Evolutionary conservation across 2,113 vertebrate genomes (phyloP).

Genomic region (Philantomba maxwellii): DNA sequence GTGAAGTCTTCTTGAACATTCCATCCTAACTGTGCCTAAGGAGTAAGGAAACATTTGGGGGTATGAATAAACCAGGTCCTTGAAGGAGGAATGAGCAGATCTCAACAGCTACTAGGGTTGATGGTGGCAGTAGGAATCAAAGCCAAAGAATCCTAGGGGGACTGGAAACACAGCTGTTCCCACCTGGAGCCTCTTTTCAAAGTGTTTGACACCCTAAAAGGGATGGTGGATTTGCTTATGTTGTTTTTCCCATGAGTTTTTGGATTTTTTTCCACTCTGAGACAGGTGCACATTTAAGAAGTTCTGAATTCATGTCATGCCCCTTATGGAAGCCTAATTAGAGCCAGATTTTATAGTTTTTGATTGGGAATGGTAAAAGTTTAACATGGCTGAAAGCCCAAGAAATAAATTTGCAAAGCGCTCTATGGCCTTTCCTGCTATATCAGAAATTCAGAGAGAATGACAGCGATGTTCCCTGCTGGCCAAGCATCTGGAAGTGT

Average conservation of each 20-base stretch:
- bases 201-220: not conserved
- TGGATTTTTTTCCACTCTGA: not conserved
- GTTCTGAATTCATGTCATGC: not conserved
- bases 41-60: not conserved
- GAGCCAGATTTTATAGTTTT: not conserved
- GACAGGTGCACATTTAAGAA: not conserved
- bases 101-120: not conserved
- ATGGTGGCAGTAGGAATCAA: not conserved
- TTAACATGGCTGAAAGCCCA: not conserved
- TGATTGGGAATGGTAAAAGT: not conserved
- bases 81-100: not conserved
- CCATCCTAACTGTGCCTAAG: not conserved
- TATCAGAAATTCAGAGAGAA: not conserved
- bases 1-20: not conserved
- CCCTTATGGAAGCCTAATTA: not conserved
- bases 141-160: not conserved
- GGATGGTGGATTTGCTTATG: not conserved
- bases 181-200: not conserved
- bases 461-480: not conserved
- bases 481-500: slow-evolving; percentile 5
- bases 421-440: not conserved
- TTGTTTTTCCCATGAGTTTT: not conserved
- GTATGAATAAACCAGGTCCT: not conserved
- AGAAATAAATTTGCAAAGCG: not conserved
- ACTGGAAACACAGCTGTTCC: not conserved